Evolutionary conservation across 1,140 invertebrate species (phyloP).

Genomic region (Probaryconus sp.): DNA sequence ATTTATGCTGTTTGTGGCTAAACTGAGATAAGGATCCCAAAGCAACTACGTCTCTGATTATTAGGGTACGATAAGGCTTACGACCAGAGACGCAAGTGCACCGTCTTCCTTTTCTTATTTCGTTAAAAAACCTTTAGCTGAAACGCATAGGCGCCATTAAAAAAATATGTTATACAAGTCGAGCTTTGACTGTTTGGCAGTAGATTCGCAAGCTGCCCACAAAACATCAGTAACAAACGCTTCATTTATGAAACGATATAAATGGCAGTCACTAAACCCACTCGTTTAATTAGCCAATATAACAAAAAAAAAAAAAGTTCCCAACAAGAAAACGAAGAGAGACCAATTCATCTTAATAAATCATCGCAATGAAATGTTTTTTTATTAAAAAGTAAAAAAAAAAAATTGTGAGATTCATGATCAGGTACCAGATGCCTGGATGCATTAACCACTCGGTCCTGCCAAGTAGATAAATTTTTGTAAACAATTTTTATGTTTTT

Average conservation of each 20-base stretch:
- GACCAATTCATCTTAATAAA: conserved; percentile 27
- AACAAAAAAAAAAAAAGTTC: conserved; percentile 19
- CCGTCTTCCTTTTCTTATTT: conserved; percentile 12
- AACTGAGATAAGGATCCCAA: conserved; percentile 8
- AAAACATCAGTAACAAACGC: conserved; percentile 22
- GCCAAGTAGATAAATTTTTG: conserved; percentile 24
- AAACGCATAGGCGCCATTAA: neutral
- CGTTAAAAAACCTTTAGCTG: neutral
- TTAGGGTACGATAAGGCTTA: conserved; percentile 7
- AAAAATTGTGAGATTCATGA: conserved; percentile 13
- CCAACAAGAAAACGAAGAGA: conserved; percentile 25
- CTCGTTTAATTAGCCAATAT: conserved; percentile 11
- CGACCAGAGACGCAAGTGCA: conserved; percentile 18
- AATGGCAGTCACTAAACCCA: conserved; percentile 31
- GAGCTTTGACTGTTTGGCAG: conserved; percentile 38
- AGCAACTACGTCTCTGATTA: conserved; percentile 2
- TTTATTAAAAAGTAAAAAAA: too few relatives aligned
- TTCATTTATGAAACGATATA: conserved; percentile 34
- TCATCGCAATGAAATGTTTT: too few relatives aligned
- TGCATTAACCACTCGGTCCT: conserved; percentile 28
- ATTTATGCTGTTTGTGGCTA: conserved; percentile 7
- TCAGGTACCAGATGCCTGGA: conserved; percentile 53
- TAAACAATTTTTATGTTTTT: too few relatives aligned
- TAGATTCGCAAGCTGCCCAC: conserved; percentile 22
- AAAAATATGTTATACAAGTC: conserved; percentile 14